Conservation (phyloP, 35 echinoderm and acorn worm species). For the Hemicentrotus pulcherrimus region DNA sequence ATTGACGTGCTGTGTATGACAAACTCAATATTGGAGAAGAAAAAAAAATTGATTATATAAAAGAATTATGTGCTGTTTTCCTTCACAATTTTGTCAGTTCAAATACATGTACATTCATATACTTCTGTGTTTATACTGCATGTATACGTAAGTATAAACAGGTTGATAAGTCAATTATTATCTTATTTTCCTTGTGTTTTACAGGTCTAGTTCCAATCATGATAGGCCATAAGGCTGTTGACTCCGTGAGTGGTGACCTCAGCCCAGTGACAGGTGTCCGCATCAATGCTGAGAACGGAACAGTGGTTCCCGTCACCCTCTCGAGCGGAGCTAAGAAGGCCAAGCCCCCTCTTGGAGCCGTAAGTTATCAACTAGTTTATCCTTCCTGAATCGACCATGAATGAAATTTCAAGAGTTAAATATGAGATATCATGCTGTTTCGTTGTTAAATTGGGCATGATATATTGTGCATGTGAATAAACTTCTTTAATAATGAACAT, state of each 20-base stretch:
- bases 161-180: background rate
- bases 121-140: background rate
- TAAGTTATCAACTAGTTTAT: constrained; percentile 36
- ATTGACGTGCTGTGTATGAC: too few species aligned
- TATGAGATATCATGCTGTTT: too few species aligned
- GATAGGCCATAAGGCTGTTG: constrained; percentile 87
- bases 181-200: background rate
- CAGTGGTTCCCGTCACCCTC: constrained; percentile 85
- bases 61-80: too few species aligned
- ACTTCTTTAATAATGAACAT: too few species aligned
- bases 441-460: too few species aligned
- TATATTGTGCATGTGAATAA: too few species aligned
- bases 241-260: constrained; percentile 88
- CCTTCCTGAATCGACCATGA: too few species aligned
- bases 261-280: constrained; percentile 89
- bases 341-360: constrained; percentile 92
- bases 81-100: too few species aligned
- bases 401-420: too few species aligned
- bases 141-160: background rate
- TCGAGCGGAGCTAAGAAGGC: constrained; percentile 71
- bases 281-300: constrained; percentile 85
- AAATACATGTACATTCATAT: too few species aligned
- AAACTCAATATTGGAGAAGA: too few species aligned
- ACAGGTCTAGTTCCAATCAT: constrained; percentile 92
- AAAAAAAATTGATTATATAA: too few species aligned